Base-by-base conservation (phyloP, 2,888 invertebrate species). In the Xestoiulus laeticollis region DNA sequence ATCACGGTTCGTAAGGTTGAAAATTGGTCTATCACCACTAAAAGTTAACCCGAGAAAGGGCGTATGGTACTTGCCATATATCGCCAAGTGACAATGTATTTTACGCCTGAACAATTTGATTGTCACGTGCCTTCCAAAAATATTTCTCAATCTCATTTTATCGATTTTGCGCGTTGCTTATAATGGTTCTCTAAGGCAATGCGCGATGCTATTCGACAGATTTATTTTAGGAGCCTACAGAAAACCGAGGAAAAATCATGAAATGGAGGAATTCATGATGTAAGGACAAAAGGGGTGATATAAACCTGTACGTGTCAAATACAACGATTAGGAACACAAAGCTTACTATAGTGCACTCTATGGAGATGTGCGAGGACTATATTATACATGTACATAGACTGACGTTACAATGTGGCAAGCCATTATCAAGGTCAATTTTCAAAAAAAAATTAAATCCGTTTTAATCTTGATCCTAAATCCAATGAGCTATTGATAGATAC, bases 251-350 rank as follows among this genome's bases (percentile, higher is more conserved):
- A 10, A 12, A 59, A 68, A 68, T 68, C 68, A 68, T 68, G 68
- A 12, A 68, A 68, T 68, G 68, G 68, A 68, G 68, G 68, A 26
- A 68, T 68, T 68, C 68, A 68, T 68, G 68, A 68, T 68, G 26
- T 68, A 68, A 68, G 68, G 26, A 68, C 68, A 68, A 68, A n/a
- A n/a, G n/a, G 59, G 59, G 59, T 22, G 12, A 22, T n/a, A 26
- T 5, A 53, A 53, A 53, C 16, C n/a, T 53, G 68, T 68, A 68
- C 68, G 68, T 68, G 68, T 68, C 68, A 1, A 26, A 68, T 2
- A 5, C 26, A 68, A 19, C 59, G 5, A 1, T 5, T 53, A n/a
- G 53, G 1, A 16, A 48, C 48, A n/a, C 59, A 22, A 53, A 12
- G 44, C 10, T 12, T 59, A n/a, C 59, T 5, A 16, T 5, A 68